Evolutionary conservation across 2,797 vertebrate species (phyloP).

Genomic region (Manis pentadactyla): DNA sequence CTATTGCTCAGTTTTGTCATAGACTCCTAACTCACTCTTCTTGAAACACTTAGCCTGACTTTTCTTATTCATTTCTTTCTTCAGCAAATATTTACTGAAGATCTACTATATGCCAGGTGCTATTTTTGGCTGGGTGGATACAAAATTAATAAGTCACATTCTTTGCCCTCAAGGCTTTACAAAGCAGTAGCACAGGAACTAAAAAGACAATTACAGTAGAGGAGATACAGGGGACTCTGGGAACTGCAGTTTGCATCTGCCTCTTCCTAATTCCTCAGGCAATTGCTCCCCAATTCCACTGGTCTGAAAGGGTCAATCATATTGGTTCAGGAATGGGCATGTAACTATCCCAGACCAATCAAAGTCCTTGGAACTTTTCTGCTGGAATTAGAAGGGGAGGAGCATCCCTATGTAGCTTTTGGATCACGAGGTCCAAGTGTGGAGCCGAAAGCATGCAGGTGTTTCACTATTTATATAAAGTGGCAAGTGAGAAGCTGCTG

Average conservation of each 20-base stretch:
- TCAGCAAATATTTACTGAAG: constrained; percentile 49
- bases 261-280: neutral
- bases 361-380: constrained; percentile 1
- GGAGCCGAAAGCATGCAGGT: neutral
- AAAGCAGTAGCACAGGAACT: neutral
- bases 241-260: neutral
- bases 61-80: constrained; percentile 50
- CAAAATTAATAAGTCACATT: constrained; percentile 39
- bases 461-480: neutral
- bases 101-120: neutral
- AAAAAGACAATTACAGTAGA: neutral
- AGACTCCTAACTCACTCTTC: neutral
- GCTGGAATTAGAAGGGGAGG: neutral
- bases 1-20: neutral
- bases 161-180: constrained; percentile 25
- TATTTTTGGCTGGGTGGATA: neutral
- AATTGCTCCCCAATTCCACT: neutral
- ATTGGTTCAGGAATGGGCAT: neutral
- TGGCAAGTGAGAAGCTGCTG: neutral
- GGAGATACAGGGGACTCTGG: neutral
- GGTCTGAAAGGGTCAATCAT: neutral
- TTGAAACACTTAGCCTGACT: constrained; percentile 40
- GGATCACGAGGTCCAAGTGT: neutral
- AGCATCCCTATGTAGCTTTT: neutral
- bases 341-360: neutral